phyloP scores from a whole-genome alignment of 2,888 invertebrate genomes.

The Phengaris arion region DNA sequence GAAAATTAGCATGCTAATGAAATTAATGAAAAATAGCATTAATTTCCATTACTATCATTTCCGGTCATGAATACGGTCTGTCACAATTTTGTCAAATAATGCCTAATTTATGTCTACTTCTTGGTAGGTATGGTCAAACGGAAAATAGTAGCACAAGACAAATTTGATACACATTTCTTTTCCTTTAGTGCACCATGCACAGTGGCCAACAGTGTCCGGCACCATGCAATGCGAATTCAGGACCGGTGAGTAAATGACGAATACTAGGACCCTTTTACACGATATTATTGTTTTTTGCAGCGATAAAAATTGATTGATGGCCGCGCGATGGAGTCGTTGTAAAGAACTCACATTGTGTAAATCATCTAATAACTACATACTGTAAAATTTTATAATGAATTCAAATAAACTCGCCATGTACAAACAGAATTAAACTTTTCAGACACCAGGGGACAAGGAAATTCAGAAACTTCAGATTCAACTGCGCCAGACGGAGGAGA shows the following conservation, averaged over 20 bases:
- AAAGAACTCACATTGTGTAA: too few species aligned
- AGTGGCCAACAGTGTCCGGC: constrained; percentile 67
- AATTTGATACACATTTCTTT: not conserved
- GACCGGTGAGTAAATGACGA: constrained; percentile 54
- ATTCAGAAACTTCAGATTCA: constrained; percentile 80
- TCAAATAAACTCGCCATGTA: not conserved
- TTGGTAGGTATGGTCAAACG: too few species aligned
- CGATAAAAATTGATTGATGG: too few species aligned
- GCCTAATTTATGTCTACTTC: too few species aligned
- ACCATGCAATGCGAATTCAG: constrained; percentile 65
- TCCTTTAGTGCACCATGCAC: constrained; percentile 60
- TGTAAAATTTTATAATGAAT: not conserved
- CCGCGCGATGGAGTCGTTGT: too few species aligned
- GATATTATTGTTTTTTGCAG: too few species aligned
- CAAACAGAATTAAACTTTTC: constrained; percentile 14
- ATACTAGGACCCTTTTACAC: too few species aligned
- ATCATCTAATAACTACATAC: not conserved
- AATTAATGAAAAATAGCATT: too few species aligned
- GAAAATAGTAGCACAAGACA: too few species aligned
- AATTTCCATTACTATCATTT: too few species aligned
- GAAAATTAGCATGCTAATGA: too few species aligned
- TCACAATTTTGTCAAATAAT: not conserved
- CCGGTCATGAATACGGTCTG: too few species aligned
- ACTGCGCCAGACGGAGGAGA: constrained; percentile 82
- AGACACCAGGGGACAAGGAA: constrained; percentile 78